These are phyloP conservation scores for Turnix velox DNA, from an alignment of 2,113 vertebrate species.

Conservation along the genomic window DNA sequence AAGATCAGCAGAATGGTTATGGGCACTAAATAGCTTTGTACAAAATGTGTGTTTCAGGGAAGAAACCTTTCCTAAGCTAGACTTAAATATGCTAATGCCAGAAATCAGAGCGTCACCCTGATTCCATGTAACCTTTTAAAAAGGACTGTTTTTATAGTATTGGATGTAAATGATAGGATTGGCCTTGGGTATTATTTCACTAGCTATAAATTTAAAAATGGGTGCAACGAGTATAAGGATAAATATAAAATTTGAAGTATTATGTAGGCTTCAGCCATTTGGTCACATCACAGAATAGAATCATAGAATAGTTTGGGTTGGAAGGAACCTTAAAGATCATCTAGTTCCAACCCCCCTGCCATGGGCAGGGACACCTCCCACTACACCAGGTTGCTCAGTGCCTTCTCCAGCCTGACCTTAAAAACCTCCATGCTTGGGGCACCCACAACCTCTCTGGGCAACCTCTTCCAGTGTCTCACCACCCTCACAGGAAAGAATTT, in stretches of 20 bases:
- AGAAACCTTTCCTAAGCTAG: slow-evolving; percentile 51
- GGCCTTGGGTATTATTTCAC: slow-evolving; percentile 22
- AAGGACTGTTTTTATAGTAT: slow-evolving; percentile 11
- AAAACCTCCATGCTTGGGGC: no score
- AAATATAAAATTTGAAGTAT: background rate
- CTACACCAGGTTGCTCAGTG: no score
- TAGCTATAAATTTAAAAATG: background rate
- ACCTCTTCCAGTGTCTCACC: no score
- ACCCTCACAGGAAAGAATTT: no score
- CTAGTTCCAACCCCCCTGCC: no score
- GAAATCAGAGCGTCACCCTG: slow-evolving; percentile 30
- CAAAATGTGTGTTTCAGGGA: slow-evolving; percentile 61
- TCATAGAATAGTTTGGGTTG: no score
- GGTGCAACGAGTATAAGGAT: background rate
- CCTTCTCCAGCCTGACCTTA: no score
- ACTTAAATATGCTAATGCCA: slow-evolving; percentile 62
- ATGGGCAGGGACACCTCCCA: no score
- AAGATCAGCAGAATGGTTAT: slow-evolving; percentile 72
- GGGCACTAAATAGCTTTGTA: slow-evolving; percentile 68
- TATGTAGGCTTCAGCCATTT: background rate
- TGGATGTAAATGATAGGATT: background rate
- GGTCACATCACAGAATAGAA: background rate
- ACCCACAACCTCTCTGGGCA: no score
- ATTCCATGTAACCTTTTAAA: slow-evolving; percentile 56
- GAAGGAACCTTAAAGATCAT: no score